phyloP scores from a whole-genome alignment of 1,140 invertebrate species.

The Amyelois transitella region DNA sequence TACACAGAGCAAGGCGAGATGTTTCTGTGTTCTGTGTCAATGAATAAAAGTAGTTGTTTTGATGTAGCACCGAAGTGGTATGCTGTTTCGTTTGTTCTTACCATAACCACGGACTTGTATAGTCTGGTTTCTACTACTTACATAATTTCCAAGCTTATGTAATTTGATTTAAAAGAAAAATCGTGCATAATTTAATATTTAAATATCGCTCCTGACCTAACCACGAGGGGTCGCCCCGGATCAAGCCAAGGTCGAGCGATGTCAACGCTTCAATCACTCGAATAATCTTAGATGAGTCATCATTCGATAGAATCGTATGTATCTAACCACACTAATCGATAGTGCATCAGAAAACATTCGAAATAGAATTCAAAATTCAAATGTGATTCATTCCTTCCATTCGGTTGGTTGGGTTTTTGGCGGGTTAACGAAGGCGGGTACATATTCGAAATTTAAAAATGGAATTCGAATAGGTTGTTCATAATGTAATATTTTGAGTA shows the following conservation, averaged over 20 bases:
- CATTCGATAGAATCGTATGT: constrained; percentile 1
- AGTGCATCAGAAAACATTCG: neutral
- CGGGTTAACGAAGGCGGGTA: constrained; percentile 9
- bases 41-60: constrained; percentile 6
- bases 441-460: constrained; percentile 5
- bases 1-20: too few species aligned
- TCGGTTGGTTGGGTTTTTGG: constrained; percentile 1
- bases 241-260: constrained; percentile 9
- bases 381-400: neutral
- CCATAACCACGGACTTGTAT: too few species aligned
- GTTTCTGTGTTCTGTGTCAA: too few species aligned
- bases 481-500: neutral
- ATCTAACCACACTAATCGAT: neutral
- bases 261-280: constrained; percentile 6
- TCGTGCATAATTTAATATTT: constrained; percentile 1
- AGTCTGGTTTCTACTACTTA: neutral
- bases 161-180: constrained; percentile 4
- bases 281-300: constrained; percentile 4
- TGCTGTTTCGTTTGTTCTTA: too few species aligned
- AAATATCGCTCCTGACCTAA: constrained; percentile 1
- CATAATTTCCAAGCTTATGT: too few species aligned
- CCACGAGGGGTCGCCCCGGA: neutral
- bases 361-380: constrained; percentile 3
- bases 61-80: constrained; percentile 4
- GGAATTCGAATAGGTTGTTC: constrained; percentile 4